Conservation (phyloP, 2,888 invertebrate genomes). For the Urechis unicinctus region DNA sequence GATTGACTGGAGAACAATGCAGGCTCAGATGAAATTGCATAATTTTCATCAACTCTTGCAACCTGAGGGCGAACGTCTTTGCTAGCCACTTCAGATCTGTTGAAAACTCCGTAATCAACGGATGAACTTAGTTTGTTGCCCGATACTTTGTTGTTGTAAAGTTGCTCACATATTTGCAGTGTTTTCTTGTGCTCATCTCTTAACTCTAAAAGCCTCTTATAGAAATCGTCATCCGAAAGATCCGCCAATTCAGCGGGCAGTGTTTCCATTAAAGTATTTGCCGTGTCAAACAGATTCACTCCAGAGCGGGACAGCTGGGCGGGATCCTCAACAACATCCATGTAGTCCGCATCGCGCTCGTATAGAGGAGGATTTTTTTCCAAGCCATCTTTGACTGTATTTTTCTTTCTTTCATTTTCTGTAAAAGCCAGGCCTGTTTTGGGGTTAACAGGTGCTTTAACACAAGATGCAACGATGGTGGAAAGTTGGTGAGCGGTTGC, state of each 20-base stretch:
- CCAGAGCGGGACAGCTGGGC: slow-evolving; percentile 1
- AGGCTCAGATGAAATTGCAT: background rate
- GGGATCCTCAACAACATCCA: slow-evolving; percentile 1
- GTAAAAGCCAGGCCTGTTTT: slow-evolving; percentile 32
- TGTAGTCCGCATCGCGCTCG: slow-evolving; percentile 3
- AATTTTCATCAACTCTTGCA: background rate
- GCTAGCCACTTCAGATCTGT: background rate
- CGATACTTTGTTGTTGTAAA: slow-evolving; percentile 36
- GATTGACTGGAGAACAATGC: background rate
- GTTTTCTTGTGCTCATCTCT: slow-evolving; percentile 44
- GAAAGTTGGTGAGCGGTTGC: slow-evolving; percentile 44
- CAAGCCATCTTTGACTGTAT: background rate
- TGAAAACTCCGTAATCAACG: background rate
- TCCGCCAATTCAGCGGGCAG: slow-evolving; percentile 23
- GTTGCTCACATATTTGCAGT: slow-evolving; percentile 35
- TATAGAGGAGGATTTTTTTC: background rate
- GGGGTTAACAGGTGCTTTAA: slow-evolving; percentile 38
- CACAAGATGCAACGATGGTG: slow-evolving; percentile 39
- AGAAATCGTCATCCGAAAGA: slow-evolving; percentile 41
- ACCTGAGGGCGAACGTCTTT: background rate
- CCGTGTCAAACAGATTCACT: slow-evolving; percentile 7
- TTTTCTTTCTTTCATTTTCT: slow-evolving; percentile 24
- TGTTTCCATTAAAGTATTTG: slow-evolving; percentile 4
- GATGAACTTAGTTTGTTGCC: background rate
- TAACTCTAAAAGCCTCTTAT: slow-evolving; percentile 34